Evolutionary conservation across 2,888 invertebrate genomes (phyloP), one percentile per base, ranked within the genome.

Genomic region (Sarcophaga variegata): DNA sequence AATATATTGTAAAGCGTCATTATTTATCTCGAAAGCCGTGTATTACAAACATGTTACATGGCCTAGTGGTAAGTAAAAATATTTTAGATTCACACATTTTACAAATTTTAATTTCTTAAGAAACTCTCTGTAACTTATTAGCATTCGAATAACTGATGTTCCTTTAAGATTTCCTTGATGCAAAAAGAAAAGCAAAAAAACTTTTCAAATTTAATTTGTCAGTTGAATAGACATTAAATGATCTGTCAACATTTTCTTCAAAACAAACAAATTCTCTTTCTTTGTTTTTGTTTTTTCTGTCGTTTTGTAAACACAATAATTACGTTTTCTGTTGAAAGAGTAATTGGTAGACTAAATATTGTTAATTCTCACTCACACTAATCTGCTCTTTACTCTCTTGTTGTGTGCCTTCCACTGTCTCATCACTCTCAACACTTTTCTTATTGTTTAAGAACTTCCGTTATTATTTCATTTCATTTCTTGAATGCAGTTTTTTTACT

Each of bases 291-390:
- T 47, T 62, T 1, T 17, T 59, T 64, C 25, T 72, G 3, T 14
- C 17, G 20, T 63, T n/a, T 71, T 49, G n/a, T 12, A 67, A 67
- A 67, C 3, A 37, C 6, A 5, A 25, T 49, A n/a, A 70, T 25
- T 64, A 64, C 69, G n/a, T 66, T 62, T 27, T 10, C 17, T 10
- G 10, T 62, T 62, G 49, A n/a, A 22, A 54, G 75, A 63, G 47
- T 76, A 47, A 59, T 71, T 70, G 76, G 70, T 59, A 59, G 76
- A 59, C n/a, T 59, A 71, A 27, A 71, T 37, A 54, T 70, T 54
- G 70, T 70, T 70, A 70, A 70, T 69, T 49, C 27, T 49, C 27
- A 25, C 47, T 47, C 54, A 25, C 22, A 22, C 22, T 22, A 22
- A 1, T 22, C 22, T 22, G 22, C 22, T 22, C 22, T 22, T 22